These are phyloP conservation scores for Fundulus diaphanus DNA, from an alignment of 2,797 vertebrate genomes.

Conservation along the genomic window DNA sequence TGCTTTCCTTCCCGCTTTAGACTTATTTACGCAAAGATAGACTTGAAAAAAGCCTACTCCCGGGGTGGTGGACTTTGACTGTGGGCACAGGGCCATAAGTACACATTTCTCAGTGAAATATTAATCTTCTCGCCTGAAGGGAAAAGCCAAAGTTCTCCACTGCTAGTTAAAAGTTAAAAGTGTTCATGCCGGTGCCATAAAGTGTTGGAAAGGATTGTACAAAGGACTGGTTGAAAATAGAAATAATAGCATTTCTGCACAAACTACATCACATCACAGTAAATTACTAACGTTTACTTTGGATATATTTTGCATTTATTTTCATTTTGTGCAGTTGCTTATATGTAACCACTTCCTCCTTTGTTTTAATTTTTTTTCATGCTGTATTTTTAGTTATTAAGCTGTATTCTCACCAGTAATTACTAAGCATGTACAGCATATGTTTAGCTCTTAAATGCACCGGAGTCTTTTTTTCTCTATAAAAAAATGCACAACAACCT, in stretches of 20 bases:
- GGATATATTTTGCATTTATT: neutral
- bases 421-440: neutral
- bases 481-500: neutral
- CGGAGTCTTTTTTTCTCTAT: neutral
- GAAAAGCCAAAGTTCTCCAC: neutral
- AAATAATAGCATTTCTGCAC: neutral
- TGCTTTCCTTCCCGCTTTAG: neutral
- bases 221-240: neutral
- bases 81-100: neutral
- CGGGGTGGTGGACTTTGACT: slow-evolving; percentile 1
- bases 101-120: slow-evolving; percentile 9
- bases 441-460: neutral
- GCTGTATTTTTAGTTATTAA: neutral
- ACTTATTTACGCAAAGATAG: slow-evolving; percentile 8
- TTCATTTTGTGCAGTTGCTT: neutral
- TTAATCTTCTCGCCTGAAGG: slow-evolving; percentile 1
- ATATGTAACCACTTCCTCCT: neutral
- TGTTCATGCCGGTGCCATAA: too few relatives aligned
- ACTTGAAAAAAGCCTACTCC: slow-evolving; percentile 1
- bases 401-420: neutral
- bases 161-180: slow-evolving; percentile 1
- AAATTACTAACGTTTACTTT: neutral
- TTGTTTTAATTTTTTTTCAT: neutral
- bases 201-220: neutral
- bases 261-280: neutral